phyloP scores from a whole-genome alignment of 2,888 invertebrate genomes.

The Salpingus planirostris region DNA sequence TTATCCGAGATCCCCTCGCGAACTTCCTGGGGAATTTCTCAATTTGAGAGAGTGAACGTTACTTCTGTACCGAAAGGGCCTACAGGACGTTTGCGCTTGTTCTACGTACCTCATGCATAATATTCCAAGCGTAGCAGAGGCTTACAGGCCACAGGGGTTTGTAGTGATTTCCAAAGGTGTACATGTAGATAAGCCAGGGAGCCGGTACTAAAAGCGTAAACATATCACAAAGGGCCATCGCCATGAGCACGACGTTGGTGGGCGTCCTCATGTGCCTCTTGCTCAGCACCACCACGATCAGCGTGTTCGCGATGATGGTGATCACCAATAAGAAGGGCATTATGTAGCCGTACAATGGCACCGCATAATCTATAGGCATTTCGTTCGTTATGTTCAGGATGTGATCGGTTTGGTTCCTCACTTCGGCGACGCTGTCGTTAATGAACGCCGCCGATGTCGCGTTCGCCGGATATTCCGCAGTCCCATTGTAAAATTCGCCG shows the following conservation, averaged over 20 bases:
- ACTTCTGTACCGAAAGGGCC: too few species aligned
- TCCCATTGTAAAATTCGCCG: too few species aligned
- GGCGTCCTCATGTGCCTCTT: constrained; percentile 87
- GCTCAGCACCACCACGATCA: constrained; percentile 83
- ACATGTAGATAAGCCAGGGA: constrained; percentile 88
- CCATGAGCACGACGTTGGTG: constrained; percentile 85
- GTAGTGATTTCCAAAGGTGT: constrained; percentile 80
- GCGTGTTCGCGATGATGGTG: constrained; percentile 83
- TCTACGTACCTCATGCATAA: constrained; percentile 66
- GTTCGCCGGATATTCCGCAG: too few species aligned
- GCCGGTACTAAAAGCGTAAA: constrained; percentile 85
- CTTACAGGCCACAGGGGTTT: constrained; percentile 66
- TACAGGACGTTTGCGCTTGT: too few species aligned
- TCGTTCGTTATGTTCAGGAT: constrained; percentile 54
- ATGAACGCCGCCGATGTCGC: too few species aligned
- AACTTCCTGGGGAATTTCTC: too few species aligned
- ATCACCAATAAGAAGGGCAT: constrained; percentile 79
- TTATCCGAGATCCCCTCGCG: too few species aligned
- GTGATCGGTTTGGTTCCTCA: too few species aligned
- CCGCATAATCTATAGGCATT: constrained; percentile 57
- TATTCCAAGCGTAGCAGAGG: constrained; percentile 70
- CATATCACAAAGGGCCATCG: constrained; percentile 95
- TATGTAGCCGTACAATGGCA: constrained; percentile 67
- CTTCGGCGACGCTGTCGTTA: too few species aligned
- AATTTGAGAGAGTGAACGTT: too few species aligned